These are phyloP conservation scores for Tenodera sinensis DNA, from an alignment of 2,888 invertebrate species.

Conservation along the genomic window DNA sequence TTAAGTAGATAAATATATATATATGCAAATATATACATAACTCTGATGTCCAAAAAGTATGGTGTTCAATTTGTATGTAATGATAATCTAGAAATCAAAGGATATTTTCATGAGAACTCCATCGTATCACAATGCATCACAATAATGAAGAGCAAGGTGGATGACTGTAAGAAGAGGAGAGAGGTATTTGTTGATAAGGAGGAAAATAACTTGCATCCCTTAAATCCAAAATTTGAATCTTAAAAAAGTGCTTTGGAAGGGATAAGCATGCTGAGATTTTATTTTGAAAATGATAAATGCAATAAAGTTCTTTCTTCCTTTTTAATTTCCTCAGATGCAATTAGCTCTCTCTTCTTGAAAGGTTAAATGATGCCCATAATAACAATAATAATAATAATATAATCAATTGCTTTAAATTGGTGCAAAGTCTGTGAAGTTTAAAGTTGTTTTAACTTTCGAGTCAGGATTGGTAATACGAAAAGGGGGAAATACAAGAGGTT, in stretches of 20 bases:
- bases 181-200: not conserved
- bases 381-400: not conserved
- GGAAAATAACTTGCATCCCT: conserved; percentile 2
- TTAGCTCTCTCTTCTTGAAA: conserved; percentile 19
- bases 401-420: not conserved
- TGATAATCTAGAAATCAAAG: conserved; percentile 17
- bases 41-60: conserved; percentile 26
- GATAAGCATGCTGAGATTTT: conserved; percentile 40
- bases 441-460: not conserved
- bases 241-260: not conserved
- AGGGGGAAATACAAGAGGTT: not conserved
- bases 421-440: not conserved
- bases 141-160: conserved; percentile 2
- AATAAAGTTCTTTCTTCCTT: conserved; percentile 9
- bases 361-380: not conserved
- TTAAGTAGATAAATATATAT: conserved; percentile 21
- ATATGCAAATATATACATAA: not conserved
- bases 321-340: not conserved
- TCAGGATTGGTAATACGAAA: conserved; percentile 14
- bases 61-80: conserved; percentile 41
- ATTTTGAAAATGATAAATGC: conserved; percentile 40
- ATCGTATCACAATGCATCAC: conserved; percentile 17
- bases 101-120: conserved; percentile 15
- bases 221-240: not conserved
- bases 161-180: not conserved